Percentiles rank a stretch among this genome's conserved stretches.
phyloP scores from a whole-genome alignment of 1,140 invertebrate species.

The Pseudomyrmex pallidus region DNA sequence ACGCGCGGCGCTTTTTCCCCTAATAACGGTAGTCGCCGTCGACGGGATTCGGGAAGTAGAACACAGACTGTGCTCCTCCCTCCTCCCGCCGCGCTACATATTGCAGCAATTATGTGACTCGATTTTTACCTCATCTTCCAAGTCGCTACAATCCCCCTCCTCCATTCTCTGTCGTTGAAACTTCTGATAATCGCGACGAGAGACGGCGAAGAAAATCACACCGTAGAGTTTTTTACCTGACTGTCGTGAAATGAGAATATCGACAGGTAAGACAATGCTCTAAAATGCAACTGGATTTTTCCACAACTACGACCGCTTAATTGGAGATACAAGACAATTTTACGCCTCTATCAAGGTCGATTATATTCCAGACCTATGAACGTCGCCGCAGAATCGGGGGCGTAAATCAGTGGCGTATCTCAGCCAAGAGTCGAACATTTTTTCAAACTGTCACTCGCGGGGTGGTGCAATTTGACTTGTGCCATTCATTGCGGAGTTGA shows the following conservation, averaged over 20 bases:
- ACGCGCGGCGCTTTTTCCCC: conserved; percentile 54
- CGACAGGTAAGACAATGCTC: too few species aligned
- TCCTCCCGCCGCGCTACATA: conserved; percentile 5
- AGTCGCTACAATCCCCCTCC: not conserved
- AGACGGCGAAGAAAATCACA: not conserved
- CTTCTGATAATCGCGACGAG: not conserved
- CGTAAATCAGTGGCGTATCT: not conserved
- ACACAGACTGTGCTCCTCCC: not conserved
- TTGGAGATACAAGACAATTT: too few species aligned
- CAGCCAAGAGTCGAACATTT: too few species aligned
- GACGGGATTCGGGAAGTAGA: conserved; percentile 29
- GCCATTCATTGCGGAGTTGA: not conserved
- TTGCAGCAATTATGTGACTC: conserved; percentile 45
- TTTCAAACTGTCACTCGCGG: not conserved
- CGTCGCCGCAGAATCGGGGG: not conserved
- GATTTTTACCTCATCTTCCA: conserved; percentile 42
- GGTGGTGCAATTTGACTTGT: not conserved
- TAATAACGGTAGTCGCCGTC: conserved; percentile 35
- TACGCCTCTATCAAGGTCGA: too few species aligned
- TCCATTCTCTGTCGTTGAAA: not conserved
- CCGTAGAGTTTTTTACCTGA: not conserved
- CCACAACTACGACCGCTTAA: too few species aligned
- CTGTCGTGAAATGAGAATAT: not conserved
- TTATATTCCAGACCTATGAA: too few species aligned
- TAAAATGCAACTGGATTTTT: too few species aligned